phyloP scores from a whole-genome alignment of 1,140 invertebrate species.

The Lithobius niger region DNA sequence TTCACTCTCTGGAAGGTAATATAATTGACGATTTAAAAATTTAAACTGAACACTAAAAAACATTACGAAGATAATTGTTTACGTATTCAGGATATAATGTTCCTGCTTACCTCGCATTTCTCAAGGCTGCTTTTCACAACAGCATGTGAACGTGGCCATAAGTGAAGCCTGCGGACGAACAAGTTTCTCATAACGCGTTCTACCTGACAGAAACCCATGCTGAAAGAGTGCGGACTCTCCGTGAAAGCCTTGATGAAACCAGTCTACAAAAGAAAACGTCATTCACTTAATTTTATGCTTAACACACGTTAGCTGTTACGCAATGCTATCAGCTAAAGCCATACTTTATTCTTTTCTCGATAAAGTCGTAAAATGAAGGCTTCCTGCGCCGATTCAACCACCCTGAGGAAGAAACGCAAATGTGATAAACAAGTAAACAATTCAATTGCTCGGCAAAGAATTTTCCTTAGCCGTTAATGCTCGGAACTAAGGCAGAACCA shows the following conservation, averaged over 20 bases:
- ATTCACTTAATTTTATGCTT: slow-evolving; percentile 11
- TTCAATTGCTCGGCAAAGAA: too few relatives aligned
- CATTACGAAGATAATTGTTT: too few relatives aligned
- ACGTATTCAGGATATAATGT: too few relatives aligned
- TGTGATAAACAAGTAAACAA: too few relatives aligned
- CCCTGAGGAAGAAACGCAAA: slow-evolving; percentile 36
- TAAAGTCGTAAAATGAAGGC: slow-evolving; percentile 83
- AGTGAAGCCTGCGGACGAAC: slow-evolving; percentile 76
- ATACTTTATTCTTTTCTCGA: slow-evolving; percentile 77
- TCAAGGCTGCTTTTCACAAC: too few relatives aligned
- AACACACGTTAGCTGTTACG: too few relatives aligned
- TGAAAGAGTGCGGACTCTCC: slow-evolving; percentile 72
- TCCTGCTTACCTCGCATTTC: too few relatives aligned
- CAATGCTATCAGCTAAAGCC: too few relatives aligned
- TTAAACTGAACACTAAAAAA: slow-evolving; percentile 1
- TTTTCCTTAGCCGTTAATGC: too few relatives aligned
- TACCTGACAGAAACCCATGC: slow-evolving; percentile 71
- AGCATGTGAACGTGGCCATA: slow-evolving; percentile 79
- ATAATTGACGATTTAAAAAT: too few relatives aligned
- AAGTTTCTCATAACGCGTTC: slow-evolving; percentile 85
- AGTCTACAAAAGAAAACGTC: slow-evolving; percentile 44
- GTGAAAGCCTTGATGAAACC: slow-evolving; percentile 96
- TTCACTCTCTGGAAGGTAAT: too few relatives aligned
- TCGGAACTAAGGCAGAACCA: too few relatives aligned
- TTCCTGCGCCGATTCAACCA: slow-evolving; percentile 86